Conservation (phyloP, 2,113 vertebrate species). For the Tragelaphus strepsiceros region DNA sequence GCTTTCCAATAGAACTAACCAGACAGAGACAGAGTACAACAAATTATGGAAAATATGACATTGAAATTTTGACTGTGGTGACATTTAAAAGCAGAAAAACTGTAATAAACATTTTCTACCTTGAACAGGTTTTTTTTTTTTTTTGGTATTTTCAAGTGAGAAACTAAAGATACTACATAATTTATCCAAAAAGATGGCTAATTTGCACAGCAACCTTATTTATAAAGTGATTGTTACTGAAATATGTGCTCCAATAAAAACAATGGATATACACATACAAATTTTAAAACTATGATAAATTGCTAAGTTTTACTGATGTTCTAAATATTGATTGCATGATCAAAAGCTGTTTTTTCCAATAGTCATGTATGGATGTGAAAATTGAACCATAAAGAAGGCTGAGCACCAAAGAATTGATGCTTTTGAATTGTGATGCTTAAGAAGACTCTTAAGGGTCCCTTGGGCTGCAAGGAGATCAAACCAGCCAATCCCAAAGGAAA, state of each 20-base stretch:
- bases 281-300: not conserved
- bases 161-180: not conserved
- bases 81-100: conserved; percentile 10
- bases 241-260: not conserved
- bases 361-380: not conserved
- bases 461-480: not conserved
- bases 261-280: not conserved
- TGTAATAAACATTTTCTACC: not conserved
- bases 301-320: not conserved
- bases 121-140: not conserved
- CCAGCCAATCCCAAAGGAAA: not conserved
- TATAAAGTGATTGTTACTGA: not conserved
- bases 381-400: not conserved
- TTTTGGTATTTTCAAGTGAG: not conserved
- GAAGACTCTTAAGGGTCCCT: not conserved
- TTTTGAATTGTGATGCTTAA: not conserved
- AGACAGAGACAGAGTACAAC: not conserved
- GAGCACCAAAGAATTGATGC: not conserved
- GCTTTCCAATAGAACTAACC: not conserved
- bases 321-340: not conserved
- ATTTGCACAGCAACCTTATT: not conserved
- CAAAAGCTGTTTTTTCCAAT: not conserved
- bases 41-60: not conserved
- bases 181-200: not conserved
- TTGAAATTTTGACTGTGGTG: not conserved